A percentile compares a stretch with the other conserved stretches of the same genome.
These are phyloP conservation scores for Agrotis clavis DNA, from an alignment of 2,888 invertebrate genomes.

Conservation along the genomic window DNA sequence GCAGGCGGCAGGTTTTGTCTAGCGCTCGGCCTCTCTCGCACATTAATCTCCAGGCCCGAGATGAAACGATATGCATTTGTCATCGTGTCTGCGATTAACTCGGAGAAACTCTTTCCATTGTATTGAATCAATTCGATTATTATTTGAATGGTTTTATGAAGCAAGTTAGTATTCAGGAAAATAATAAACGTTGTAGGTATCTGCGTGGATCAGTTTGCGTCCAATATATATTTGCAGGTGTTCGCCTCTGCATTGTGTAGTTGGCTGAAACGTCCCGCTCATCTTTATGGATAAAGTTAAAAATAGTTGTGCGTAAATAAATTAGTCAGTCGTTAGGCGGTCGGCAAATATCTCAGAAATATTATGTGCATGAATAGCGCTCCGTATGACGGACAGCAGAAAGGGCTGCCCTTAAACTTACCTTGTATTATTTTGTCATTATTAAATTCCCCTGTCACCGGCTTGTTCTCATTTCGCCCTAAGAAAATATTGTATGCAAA, in stretches of 20 bases:
- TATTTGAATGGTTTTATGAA: constrained; percentile 77
- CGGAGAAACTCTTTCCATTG: constrained; percentile 86
- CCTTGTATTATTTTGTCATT: constrained; percentile 91
- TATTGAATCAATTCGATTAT: constrained; percentile 88
- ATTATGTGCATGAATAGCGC: constrained; percentile 89
- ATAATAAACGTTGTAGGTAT: constrained; percentile 52
- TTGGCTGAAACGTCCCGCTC: constrained; percentile 29
- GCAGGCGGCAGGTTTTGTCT: constrained; percentile 88
- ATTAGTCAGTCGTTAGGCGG: constrained; percentile 88
- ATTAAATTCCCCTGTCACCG: constrained; percentile 90
- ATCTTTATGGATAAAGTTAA: constrained; percentile 64
- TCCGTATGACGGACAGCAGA: constrained; percentile 90
- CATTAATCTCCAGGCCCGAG: constrained; percentile 88
- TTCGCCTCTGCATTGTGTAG: constrained; percentile 39
- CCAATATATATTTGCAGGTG: constrained; percentile 52
- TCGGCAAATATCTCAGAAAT: constrained; percentile 88
- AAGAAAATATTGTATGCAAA: constrained; percentile 91
- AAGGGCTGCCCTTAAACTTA: constrained; percentile 89
- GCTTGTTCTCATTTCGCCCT: constrained; percentile 87
- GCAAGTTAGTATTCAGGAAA: constrained; percentile 70
- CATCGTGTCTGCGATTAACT: constrained; percentile 88
- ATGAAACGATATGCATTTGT: constrained; percentile 91
- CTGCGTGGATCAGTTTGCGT: constrained; percentile 27
- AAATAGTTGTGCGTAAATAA: constrained; percentile 74
- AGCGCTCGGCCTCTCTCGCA: constrained; percentile 82